Evolutionary conservation across 2,888 invertebrate genomes (phyloP), one percentile per base, ranked within the genome.

Genomic region (Heteromyza rotundicornis): DNA sequence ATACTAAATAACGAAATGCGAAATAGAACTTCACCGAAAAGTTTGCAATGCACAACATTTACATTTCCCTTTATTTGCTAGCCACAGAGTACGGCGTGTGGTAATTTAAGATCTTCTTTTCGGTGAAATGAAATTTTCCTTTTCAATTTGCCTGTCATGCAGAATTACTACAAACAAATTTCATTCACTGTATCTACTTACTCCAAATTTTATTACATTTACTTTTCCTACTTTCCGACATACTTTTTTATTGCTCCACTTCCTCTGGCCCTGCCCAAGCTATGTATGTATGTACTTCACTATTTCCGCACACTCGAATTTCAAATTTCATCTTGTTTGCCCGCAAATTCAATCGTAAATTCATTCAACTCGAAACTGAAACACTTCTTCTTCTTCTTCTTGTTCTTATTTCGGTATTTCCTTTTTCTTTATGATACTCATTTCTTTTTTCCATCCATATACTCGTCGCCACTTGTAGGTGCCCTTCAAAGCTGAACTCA

Each of bases 401-500:
- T n/a, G n/a, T n/a, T n/a, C n/a, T n/a, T n/a, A 44, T 16, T 16
- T 44, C 19, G 16, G 12, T 2, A 1, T 7, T 14, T 44, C 17
- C 17, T 44, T 44, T 44, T 44, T 44, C 17, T 44, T 44, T 14
- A 22, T 14, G 2, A 22, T 22, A 22, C 23, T n/a, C 27, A 2
- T 20, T 27, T 52, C 17, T 27, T 17, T 47, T 19, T 3, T 47
- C 10, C 19, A 17, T 47, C 17, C 10, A 14, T 32, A 8, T 8
- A 32, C 32, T 8, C 32, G 32, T n/a, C 32, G 3, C n/a, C 40
- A 8, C 47, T 3, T 47, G 19, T 12, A 91, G 88, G 85, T 89
- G 1, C 82, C 89, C n/a, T 91, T 92, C 74, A 87, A 84, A 76
- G 85, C 88, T 51, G 90, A 90, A 76, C 76, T 92, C 23, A 82